Conservation (phyloP, 2,888 invertebrate species). For the Drosophila diplacantha region DNA sequence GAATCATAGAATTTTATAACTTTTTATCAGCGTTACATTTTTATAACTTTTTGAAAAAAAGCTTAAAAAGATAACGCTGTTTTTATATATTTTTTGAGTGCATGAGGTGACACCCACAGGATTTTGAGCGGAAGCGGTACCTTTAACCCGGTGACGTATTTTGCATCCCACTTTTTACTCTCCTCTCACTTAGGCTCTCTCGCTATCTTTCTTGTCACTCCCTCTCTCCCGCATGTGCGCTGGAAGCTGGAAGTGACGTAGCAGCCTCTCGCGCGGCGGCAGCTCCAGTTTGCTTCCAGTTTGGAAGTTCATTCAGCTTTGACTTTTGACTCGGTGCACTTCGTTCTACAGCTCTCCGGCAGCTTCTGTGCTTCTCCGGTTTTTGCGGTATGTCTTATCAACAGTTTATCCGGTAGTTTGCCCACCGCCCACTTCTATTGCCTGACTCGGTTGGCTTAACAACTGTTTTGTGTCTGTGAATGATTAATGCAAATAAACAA, state of each 20-base stretch:
- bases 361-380: not conserved
- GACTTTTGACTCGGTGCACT: constrained; percentile 43
- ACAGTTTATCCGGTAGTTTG: constrained; percentile 11
- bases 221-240: constrained; percentile 34
- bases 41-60: too few species aligned
- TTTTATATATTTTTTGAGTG: not conserved
- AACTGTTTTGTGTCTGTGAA: constrained; percentile 51
- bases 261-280: constrained; percentile 27
- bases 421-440: constrained; percentile 4
- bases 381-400: constrained; percentile 4
- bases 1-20: too few species aligned
- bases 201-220: constrained; percentile 7
- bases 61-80: too few species aligned
- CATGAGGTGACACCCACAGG: constrained; percentile 18
- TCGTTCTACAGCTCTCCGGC: constrained; percentile 12
- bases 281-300: constrained; percentile 61
- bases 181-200: constrained; percentile 3
- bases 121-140: constrained; percentile 25
- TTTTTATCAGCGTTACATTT: too few species aligned
- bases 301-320: constrained; percentile 71
- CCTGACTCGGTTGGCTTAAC: constrained; percentile 12
- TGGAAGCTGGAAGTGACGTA: constrained; percentile 42
- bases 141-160: constrained; percentile 59
- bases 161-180: constrained; percentile 46
- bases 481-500: constrained; percentile 52